Evolutionary conservation across 2,797 vertebrate species (phyloP).

Genomic region (Lagodon rhomboides): DNA sequence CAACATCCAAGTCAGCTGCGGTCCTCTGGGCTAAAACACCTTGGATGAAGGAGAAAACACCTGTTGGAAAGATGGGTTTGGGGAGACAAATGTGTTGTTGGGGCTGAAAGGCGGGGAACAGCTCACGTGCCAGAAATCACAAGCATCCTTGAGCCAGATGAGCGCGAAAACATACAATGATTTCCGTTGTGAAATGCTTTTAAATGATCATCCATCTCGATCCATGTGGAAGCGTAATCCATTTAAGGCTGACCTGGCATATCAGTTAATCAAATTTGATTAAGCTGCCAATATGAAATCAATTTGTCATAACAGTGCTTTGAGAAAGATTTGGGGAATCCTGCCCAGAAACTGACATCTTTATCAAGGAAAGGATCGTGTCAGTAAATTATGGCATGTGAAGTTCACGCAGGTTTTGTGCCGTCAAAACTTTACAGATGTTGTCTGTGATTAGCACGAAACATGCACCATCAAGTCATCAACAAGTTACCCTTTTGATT

Average conservation of each 20-base stretch:
- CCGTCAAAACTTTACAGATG: conserved; percentile 24
- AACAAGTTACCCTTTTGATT: background rate
- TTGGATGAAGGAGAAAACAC: conserved; percentile 22
- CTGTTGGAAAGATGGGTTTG: conserved; percentile 16
- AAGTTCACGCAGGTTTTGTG: conserved; percentile 1
- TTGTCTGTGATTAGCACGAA: background rate
- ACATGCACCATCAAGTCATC: background rate
- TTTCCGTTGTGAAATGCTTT: background rate
- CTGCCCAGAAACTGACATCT: conserved; percentile 49
- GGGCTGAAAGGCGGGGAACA: background rate
- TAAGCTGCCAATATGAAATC: background rate
- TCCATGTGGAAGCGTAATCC: background rate
- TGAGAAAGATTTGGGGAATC: conserved; percentile 4
- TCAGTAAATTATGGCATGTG: conserved; percentile 9
- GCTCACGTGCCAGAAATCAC: background rate
- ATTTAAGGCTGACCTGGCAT: background rate
- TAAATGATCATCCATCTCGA: background rate
- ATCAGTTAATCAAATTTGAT: conserved; percentile 9
- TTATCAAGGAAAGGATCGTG: conserved; percentile 30
- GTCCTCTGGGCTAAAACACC: conserved; percentile 48
- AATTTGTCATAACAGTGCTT: background rate
- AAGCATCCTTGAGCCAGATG: background rate
- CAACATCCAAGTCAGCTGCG: conserved; percentile 54
- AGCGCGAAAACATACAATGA: background rate
- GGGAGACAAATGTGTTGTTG: conserved; percentile 5